These are phyloP conservation scores for Coluber constrictor DNA, from an alignment of 2,797 vertebrate genomes.

Conservation along the genomic window DNA sequence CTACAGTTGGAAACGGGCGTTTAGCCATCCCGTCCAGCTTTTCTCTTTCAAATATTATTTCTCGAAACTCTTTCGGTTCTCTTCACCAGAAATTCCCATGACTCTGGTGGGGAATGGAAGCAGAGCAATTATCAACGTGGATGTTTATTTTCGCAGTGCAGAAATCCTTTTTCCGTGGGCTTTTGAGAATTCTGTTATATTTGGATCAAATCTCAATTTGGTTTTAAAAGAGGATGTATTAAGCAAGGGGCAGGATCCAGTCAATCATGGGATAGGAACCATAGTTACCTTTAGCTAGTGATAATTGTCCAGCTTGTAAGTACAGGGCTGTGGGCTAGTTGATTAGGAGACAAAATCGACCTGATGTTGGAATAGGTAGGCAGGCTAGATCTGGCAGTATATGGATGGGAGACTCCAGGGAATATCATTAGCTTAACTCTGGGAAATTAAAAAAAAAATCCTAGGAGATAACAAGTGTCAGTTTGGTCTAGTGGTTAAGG, in stretches of 20 bases:
- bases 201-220: background rate
- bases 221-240: background rate
- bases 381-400: background rate
- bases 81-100: background rate
- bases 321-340: background rate
- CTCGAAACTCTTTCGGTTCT: background rate
- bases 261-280: background rate
- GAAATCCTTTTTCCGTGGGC: background rate
- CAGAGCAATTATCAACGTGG: background rate
- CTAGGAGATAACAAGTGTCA: background rate
- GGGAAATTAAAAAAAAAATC: background rate
- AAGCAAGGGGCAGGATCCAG: background rate
- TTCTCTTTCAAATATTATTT: background rate
- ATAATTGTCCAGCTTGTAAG: background rate
- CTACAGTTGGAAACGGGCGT: background rate
- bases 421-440: background rate
- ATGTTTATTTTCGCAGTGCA: background rate
- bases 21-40: background rate
- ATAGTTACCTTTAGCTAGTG: background rate
- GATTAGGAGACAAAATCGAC: background rate
- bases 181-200: background rate
- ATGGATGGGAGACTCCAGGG: background rate
- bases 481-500: background rate
- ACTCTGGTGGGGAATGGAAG: background rate
- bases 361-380: background rate